Percentiles rank a stretch among this genome's conserved stretches.
phyloP scores from a whole-genome alignment of 2,888 invertebrate species.

The Tricholauxania praeusta region DNA sequence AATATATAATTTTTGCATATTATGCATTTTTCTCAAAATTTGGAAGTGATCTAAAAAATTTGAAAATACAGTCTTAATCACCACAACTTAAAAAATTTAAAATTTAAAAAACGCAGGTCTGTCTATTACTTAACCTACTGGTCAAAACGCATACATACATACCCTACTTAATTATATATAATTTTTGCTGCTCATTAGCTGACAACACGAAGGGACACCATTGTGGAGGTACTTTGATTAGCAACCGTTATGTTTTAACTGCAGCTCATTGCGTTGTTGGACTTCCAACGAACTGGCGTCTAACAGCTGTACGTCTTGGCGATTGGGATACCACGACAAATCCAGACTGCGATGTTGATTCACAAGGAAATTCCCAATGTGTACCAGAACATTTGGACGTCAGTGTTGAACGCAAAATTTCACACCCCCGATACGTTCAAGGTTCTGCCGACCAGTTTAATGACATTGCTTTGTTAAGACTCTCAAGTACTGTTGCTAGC shows the following conservation, averaged over 20 bases:
- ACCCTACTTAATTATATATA: too few species aligned
- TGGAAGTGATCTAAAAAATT: too few species aligned
- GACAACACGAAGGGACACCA: constrained; percentile 74
- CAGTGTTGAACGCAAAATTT: constrained; percentile 72
- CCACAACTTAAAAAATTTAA: too few species aligned
- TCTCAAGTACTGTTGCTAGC: constrained; percentile 70
- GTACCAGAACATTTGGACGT: constrained; percentile 73
- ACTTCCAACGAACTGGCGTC: constrained; percentile 72
- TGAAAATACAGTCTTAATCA: too few species aligned
- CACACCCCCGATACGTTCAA: constrained; percentile 75
- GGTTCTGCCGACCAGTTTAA: constrained; percentile 72
- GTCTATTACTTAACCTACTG: too few species aligned
- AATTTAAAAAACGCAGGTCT: too few species aligned
- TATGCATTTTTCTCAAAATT: too few species aligned
- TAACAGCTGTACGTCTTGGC: constrained; percentile 66
- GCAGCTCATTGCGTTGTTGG: constrained; percentile 83
- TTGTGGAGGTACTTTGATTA: constrained; percentile 80
- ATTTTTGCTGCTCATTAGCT: constrained; percentile 62
- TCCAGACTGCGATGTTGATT: constrained; percentile 58
- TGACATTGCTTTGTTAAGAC: constrained; percentile 80
- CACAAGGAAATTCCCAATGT: constrained; percentile 69
- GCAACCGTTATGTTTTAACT: constrained; percentile 76
- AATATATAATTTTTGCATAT: too few species aligned
- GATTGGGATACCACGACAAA: constrained; percentile 63
- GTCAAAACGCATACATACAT: too few species aligned